Percentiles rank a stretch among this genome's conserved stretches.
These are phyloP conservation scores for Aulostomus chinensis DNA, from an alignment of 2,797 vertebrate genomes.

Conservation along the genomic window DNA sequence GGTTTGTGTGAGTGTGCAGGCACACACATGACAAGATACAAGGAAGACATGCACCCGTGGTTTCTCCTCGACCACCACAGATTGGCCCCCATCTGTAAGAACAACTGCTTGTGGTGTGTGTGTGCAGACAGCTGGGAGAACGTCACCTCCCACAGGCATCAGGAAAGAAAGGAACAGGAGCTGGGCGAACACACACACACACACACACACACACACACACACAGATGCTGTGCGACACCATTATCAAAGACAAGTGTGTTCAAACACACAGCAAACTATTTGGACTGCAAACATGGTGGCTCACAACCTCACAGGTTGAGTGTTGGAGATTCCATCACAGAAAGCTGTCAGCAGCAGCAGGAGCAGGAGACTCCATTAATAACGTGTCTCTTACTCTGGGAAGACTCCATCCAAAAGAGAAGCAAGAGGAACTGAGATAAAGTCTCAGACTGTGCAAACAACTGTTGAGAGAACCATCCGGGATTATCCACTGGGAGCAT, in stretches of 20 bases:
- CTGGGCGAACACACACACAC: neutral
- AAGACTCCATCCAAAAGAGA: no score
- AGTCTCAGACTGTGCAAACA: no score
- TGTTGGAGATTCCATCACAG: constrained; percentile 7
- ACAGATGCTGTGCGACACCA: no score
- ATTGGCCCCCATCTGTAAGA: constrained; percentile 43
- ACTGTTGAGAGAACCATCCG: no score
- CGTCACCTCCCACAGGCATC: constrained; percentile 29
- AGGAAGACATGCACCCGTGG: constrained; percentile 3
- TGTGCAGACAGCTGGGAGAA: constrained; percentile 40
- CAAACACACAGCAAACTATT: constrained; percentile 1
- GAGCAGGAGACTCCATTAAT: no score
- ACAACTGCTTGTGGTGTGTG: constrained; percentile 12
- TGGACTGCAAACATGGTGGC: constrained; percentile 12
- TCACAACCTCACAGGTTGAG: constrained; percentile 7
- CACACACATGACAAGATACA: neutral
- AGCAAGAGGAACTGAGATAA: no score
- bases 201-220: no score
- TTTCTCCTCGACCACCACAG: constrained; percentile 6
- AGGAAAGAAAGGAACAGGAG: neutral
- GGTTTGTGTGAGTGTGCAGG: constrained; percentile 11
- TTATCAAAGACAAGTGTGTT: no score
- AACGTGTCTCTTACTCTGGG: no score
- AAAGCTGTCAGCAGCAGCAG: no score
- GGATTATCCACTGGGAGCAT: no score